Percentiles rank a stretch among this genome's conserved stretches.
Conservation (phyloP, 2,113 vertebrate species). For the Lampris incognitus region DNA sequence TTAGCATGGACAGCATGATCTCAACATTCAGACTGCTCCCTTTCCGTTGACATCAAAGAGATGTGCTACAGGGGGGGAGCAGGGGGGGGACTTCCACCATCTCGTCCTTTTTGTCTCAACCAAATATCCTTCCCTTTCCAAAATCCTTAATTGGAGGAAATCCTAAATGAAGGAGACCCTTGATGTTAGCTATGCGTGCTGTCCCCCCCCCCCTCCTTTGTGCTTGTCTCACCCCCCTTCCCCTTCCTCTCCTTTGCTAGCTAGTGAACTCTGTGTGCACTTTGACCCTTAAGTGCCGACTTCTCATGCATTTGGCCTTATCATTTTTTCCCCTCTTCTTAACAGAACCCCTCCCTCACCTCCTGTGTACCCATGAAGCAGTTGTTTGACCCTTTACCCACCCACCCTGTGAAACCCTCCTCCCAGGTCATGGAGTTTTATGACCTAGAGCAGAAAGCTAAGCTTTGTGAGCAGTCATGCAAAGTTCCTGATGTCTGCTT, state of each 20-base stretch:
- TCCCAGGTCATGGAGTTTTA: conserved; percentile 58
- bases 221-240: conserved; percentile 51
- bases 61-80: conserved; percentile 22
- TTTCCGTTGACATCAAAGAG: conserved; percentile 61
- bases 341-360: conserved; percentile 45
- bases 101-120: conserved; percentile 59
- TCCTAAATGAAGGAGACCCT: conserved; percentile 64
- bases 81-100: conserved; percentile 45
- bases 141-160: conserved; percentile 64
- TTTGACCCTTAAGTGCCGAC: conserved; percentile 76
- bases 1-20: conserved; percentile 29
- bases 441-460: conserved; percentile 38
- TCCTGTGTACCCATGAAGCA: conserved; percentile 56
- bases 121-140: conserved; percentile 47
- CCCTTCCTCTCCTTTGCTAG: conserved; percentile 51
- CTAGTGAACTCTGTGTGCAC: conserved; percentile 80
- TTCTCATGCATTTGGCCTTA: conserved; percentile 67
- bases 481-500: conserved; percentile 57
- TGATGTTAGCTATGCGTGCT: conserved; percentile 59
- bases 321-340: conserved; percentile 44
- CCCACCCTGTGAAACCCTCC: conserved; percentile 10
- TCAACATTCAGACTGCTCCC: conserved; percentile 40
- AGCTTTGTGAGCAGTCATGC: conserved; percentile 45
- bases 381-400: conserved; percentile 56
- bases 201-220: conserved; percentile 71